Conservation (phyloP, 2,797 vertebrate species). For the Columba guinea region DNA sequence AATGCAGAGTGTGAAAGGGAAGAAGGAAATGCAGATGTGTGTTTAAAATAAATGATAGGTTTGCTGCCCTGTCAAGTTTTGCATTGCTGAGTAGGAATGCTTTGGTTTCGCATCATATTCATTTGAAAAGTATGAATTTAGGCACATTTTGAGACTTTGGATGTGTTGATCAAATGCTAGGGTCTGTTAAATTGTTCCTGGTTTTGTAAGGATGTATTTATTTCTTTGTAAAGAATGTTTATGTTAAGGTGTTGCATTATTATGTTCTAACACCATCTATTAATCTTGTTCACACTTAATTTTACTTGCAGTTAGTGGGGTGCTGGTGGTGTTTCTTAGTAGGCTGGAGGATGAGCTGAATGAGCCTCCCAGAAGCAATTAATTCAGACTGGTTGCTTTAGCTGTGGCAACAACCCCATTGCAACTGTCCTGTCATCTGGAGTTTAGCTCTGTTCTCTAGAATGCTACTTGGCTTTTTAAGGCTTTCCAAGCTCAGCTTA, state of each 20-base stretch:
- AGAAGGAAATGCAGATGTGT: neutral
- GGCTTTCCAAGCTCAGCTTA: neutral
- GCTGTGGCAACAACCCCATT: neutral
- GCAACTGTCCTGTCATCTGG: neutral
- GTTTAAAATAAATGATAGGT: neutral
- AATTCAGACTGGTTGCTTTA: neutral
- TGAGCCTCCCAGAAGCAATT: neutral
- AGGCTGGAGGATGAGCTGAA: neutral
- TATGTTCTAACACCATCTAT: neutral
- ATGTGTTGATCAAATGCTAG: neutral
- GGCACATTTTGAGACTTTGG: neutral
- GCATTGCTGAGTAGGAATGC: neutral
- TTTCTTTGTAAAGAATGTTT: neutral
- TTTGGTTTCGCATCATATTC: neutral
- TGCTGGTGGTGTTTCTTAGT: fast-evolving
- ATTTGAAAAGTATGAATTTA: neutral
- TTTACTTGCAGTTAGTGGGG: neutral
- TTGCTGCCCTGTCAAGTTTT: neutral
- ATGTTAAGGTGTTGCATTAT: neutral
- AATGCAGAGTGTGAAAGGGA: neutral
- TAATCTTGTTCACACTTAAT: neutral
- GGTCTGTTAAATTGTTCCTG: neutral
- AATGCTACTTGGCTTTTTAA: neutral
- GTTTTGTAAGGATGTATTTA: neutral
- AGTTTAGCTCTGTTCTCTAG: neutral